phyloP scores from a whole-genome alignment of 2,113 vertebrate species.

The Mobula birostris region DNA sequence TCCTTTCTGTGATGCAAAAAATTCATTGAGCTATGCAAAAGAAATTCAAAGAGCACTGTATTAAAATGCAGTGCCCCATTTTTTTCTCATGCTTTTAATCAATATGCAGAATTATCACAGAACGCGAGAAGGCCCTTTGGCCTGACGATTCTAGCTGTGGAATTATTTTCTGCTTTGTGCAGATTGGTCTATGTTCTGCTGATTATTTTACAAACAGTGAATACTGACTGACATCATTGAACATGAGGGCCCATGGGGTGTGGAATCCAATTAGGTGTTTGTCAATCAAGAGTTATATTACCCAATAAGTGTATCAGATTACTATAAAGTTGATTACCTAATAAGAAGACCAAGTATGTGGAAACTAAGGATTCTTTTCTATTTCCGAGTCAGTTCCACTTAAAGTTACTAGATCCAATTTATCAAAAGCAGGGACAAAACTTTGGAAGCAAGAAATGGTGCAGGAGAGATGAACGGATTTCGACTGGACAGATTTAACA shows the following conservation, averaged over 20 bases:
- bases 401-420: too few species aligned
- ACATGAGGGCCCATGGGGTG: neutral
- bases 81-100: neutral
- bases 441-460: neutral
- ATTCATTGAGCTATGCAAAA: too few species aligned
- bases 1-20: too few species aligned
- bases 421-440: neutral
- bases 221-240: neutral
- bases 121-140: too few species aligned
- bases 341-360: too few species aligned
- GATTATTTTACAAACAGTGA: neutral
- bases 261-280: neutral
- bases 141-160: neutral
- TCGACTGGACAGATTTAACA: neutral
- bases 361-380: too few species aligned
- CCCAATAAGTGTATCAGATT: too few species aligned
- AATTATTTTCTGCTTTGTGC: neutral
- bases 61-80: neutral
- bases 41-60: neutral
- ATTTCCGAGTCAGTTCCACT: too few species aligned
- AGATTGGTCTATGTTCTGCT: neutral
- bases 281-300: too few species aligned
- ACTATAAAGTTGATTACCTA: too few species aligned
- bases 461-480: neutral
- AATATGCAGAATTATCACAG: too few species aligned